These are phyloP conservation scores for Yoshiicerus persimilis DNA, from an alignment of 1,140 invertebrate genomes.

Conservation along the genomic window DNA sequence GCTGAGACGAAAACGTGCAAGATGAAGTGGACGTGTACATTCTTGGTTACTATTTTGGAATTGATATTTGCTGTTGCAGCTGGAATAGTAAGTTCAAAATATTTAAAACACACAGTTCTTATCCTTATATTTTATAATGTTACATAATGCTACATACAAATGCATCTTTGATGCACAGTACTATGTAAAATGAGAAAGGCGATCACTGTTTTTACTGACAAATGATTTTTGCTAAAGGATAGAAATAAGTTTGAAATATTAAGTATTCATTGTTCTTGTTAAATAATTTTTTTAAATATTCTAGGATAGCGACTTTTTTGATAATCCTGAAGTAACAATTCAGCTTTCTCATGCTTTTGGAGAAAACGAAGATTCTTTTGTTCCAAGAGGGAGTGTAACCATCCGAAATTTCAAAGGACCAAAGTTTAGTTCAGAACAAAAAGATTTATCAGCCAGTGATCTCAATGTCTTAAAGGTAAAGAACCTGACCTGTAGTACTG, in stretches of 20 bases:
- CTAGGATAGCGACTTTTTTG: conserved; percentile 43
- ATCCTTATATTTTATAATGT: no score
- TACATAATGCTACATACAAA: no score
- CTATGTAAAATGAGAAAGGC: no score
- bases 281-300: background rate
- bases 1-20: no score
- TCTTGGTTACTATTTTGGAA: background rate
- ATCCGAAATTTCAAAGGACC: conserved; percentile 45
- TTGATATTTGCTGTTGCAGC: background rate
- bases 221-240: no score
- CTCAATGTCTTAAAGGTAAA: conserved; percentile 36
- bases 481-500: no score
- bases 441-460: conserved; percentile 36
- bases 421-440: conserved; percentile 40
- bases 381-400: conserved; percentile 33
- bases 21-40: background rate
- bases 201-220: no score
- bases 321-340: conserved; percentile 42
- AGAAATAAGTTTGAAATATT: no score
- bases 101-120: no score
- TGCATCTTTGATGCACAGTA: no score
- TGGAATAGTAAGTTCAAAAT: background rate
- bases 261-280: no score
- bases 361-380: conserved; percentile 11
- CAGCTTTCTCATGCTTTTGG: conserved; percentile 39